Base-by-base conservation (phyloP, 2,113 vertebrate genomes). In the Elgaria multicarinata region DNA sequence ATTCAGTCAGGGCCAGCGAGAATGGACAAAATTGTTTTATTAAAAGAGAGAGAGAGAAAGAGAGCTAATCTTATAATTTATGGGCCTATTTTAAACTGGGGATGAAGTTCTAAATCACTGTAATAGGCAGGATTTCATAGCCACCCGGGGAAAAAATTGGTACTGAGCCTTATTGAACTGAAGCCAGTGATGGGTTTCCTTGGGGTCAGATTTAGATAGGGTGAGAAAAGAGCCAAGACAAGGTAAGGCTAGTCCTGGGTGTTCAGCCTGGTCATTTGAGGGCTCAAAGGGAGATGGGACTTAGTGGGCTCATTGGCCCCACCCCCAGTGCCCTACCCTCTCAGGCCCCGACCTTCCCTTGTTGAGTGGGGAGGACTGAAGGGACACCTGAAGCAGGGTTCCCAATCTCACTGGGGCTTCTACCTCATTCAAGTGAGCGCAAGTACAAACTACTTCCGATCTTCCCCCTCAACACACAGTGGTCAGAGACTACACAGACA, bases 1-100 rank as follows among this genome's bases (percentile, higher is more conserved):
- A 91, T 83, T 12, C 64, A 85, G 31, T 76, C 5, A 1, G 76
- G 66, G n/a, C 31, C 81, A 88, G 78, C 88, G 33, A 58, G 58
- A 88, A 82, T 46, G 42, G 85, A 28, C 9, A 26, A 9, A 3
- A 20, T 26, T 13, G 66, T 74, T n/a, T 75, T 82, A 50, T 64
- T 76, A 22, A 75, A 6, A 62, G 18, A 62, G 58, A 62, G 20
- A 62, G 58, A 62, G 58, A 22, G 18, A 20, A 20, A 22, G 16
- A 71, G 39, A n/a, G 9, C n/a, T 3, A 80, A 62, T 22, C 6
- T 42, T 76, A 10, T n/a, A 94, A 94, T 31, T 78, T 88, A 83
- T 77, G 89, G 28, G 10, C 72, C 42, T 86, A 53, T 22, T 91
- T 90, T 88, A 58, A 62, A 89, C 44, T 76, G 74, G 7, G 82